phyloP scores from a whole-genome alignment of 2,888 invertebrate species.

The Xanthostigma xanthostigma region DNA sequence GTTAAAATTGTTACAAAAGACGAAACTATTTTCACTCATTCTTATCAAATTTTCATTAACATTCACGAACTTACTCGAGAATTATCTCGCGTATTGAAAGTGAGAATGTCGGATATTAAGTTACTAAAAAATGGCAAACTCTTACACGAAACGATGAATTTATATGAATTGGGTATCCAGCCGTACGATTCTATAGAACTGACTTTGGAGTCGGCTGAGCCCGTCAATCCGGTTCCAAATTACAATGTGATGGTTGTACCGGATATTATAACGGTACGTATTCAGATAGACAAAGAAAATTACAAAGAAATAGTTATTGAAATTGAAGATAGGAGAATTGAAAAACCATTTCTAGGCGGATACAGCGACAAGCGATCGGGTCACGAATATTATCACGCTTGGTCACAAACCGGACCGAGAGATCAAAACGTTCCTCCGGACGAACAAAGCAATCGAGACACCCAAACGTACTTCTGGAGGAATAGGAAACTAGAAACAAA shows the following conservation, averaged over 20 bases:
- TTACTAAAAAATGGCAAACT: constrained; percentile 17
- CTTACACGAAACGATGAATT: constrained; percentile 17
- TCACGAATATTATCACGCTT: constrained; percentile 64
- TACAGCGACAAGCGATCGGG: constrained; percentile 57
- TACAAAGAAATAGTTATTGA: constrained; percentile 37
- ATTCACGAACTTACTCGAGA: constrained; percentile 14
- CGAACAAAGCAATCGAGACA: constrained; percentile 40
- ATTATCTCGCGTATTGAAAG: constrained; percentile 12
- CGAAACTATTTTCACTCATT: constrained; percentile 13
- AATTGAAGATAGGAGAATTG: constrained; percentile 40
- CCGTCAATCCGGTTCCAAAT: constrained; percentile 4
- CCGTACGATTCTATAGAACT: constrained; percentile 18
- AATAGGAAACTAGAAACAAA: constrained; percentile 37
- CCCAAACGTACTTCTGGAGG: constrained; percentile 42
- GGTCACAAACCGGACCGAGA: constrained; percentile 61
- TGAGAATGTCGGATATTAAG: constrained; percentile 10
- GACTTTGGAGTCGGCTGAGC: constrained; percentile 5
- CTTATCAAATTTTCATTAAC: constrained; percentile 13
- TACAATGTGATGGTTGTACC: constrained; percentile 23
- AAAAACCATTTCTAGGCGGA: constrained; percentile 71
- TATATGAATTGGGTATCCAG: constrained; percentile 20
- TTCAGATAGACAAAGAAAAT: constrained; percentile 28
- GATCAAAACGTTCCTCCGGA: constrained; percentile 35
- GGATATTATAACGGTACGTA: constrained; percentile 38
- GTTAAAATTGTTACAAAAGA: constrained; percentile 14